Conservation (phyloP, 1,140 invertebrate genomes). For the Saccostrea cuccullata region DNA sequence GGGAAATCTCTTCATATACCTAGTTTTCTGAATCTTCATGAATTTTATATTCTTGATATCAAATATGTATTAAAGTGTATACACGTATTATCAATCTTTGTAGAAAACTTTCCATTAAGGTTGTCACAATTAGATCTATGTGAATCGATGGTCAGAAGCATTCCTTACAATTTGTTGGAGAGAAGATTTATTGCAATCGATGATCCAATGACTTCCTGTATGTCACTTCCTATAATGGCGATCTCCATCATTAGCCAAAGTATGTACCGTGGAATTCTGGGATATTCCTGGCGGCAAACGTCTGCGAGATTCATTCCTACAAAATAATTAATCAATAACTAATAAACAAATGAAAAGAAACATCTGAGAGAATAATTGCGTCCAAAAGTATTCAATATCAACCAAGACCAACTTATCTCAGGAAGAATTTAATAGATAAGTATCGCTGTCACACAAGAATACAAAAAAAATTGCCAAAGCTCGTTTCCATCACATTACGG, state of each 20-base stretch:
- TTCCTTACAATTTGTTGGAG: conserved; percentile 87
- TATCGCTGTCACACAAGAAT: background rate
- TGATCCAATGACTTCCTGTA: conserved; percentile 93
- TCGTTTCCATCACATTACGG: background rate
- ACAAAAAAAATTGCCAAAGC: background rate
- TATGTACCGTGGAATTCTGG: conserved; percentile 86
- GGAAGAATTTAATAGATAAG: background rate
- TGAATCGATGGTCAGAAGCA: background rate
- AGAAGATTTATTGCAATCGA: conserved; percentile 93
- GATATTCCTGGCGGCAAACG: conserved; percentile 86
- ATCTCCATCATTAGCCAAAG: conserved; percentile 97
- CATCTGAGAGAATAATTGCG: too few relatives aligned
- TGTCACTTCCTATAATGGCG: conserved; percentile 86
- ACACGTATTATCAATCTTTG: too few relatives aligned
- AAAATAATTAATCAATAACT: background rate
- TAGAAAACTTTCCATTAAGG: too few relatives aligned
- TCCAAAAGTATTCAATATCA: too few relatives aligned
- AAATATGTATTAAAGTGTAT: too few relatives aligned
- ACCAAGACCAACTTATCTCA: background rate
- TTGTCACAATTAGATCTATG: background rate
- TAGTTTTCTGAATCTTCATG: too few relatives aligned
- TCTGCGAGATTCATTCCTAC: conserved; percentile 74
- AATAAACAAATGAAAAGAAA: background rate
- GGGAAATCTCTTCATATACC: background rate
- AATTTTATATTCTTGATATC: too few relatives aligned